Conservation (phyloP, 2,888 invertebrate genomes). For the Heliconius hortense region DNA sequence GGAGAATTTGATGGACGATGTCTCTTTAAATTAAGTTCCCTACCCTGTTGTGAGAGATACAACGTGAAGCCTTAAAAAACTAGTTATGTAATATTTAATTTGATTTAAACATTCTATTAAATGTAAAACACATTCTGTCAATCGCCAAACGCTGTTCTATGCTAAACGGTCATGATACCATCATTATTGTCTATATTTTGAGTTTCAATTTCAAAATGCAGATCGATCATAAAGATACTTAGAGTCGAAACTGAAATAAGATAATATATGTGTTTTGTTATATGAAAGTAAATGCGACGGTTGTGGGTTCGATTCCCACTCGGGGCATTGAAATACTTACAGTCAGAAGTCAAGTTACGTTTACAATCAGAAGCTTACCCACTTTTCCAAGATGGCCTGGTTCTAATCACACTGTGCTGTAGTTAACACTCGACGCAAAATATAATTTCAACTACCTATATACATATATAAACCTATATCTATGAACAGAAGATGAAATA, state of each 20-base stretch:
- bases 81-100: background rate
- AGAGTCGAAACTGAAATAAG: conserved; percentile 47
- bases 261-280: background rate
- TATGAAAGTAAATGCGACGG: background rate
- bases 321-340: too few relatives aligned
- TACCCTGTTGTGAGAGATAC: background rate
- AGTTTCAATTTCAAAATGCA: conserved; percentile 77
- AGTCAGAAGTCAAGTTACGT: too few relatives aligned
- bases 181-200: conserved; percentile 76
- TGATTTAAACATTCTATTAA: background rate
- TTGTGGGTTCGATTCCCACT: background rate
- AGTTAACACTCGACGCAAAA: too few relatives aligned
- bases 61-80: background rate
- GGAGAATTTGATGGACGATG: background rate
- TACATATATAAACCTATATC: too few relatives aligned
- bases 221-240: conserved; percentile 50
- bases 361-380: too few relatives aligned
- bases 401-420: too few relatives aligned
- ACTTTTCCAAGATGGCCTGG: too few relatives aligned
- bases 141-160: conserved; percentile 76
- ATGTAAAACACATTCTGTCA: conserved; percentile 41
- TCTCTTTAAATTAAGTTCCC: background rate
- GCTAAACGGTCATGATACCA: conserved; percentile 79
- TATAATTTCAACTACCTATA: too few relatives aligned
- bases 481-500: too few relatives aligned